These are phyloP conservation scores for Oenanthe melanoleuca DNA, from an alignment of 2,113 vertebrate genomes.

Conservation along the genomic window DNA sequence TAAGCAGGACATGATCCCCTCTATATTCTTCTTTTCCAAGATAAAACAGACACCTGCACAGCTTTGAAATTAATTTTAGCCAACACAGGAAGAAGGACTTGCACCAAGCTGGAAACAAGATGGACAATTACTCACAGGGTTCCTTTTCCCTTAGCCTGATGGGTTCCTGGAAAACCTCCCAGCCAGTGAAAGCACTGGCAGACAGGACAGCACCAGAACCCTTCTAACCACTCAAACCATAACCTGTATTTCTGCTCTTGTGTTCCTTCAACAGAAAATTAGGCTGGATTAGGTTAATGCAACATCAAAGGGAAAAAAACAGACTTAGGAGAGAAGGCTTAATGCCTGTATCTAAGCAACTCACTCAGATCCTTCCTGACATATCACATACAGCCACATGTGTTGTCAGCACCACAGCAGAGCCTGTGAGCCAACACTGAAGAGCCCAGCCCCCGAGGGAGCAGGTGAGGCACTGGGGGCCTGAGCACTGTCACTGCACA, in stretches of 20 bases:
- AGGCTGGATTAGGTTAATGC: not conserved
- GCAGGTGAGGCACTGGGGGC: accelerated
- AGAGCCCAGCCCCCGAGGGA: not conserved
- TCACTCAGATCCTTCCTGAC: not conserved
- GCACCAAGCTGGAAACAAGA: not conserved
- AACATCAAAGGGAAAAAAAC: not conserved
- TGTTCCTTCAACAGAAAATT: not conserved
- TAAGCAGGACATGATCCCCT: not conserved
- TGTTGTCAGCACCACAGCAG: not conserved
- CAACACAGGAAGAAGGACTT: not conserved
- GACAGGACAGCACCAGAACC: not conserved
- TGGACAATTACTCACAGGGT: not conserved
- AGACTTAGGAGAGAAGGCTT: not conserved
- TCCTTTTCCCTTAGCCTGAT: not conserved
- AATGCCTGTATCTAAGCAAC: not conserved
- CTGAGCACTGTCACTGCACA: not conserved
- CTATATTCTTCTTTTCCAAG: not conserved
- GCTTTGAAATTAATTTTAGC: not conserved
- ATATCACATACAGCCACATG: accelerated
- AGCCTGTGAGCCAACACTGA: not conserved
- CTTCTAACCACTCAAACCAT: not conserved
- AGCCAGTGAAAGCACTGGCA: not conserved
- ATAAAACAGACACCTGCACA: not conserved
- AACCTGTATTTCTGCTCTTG: not conserved
- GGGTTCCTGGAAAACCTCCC: not conserved